Evolutionary conservation across 1,140 invertebrate genomes (phyloP).

Genomic region (Bacillus rossius): DNA sequence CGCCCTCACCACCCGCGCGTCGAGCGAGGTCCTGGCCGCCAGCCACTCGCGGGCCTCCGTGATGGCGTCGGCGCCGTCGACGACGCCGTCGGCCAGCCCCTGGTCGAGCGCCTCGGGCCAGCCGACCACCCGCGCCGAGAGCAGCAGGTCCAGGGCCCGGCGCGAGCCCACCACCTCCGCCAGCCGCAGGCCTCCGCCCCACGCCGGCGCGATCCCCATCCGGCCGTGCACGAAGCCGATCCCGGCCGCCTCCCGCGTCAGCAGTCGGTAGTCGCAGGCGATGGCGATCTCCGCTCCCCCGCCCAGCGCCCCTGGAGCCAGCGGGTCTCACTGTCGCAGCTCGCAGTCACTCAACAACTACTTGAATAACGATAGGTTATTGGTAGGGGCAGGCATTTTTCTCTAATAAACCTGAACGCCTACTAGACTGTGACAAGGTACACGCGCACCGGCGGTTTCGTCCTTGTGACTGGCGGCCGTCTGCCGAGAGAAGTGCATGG

Average conservation of each 20-base stretch:
- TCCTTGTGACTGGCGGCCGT: too few relatives aligned
- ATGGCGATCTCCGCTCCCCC: slow-evolving; percentile 54
- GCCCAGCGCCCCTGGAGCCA: slow-evolving; percentile 43
- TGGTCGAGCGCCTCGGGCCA: slow-evolving; percentile 37
- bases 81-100: slow-evolving; percentile 31
- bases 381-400: too few relatives aligned
- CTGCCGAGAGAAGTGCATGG: too few relatives aligned
- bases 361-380: background rate
- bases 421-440: too few relatives aligned
- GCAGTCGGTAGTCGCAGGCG: slow-evolving; percentile 51
- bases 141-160: slow-evolving; percentile 43
- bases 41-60: slow-evolving; percentile 38
- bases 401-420: too few relatives aligned
- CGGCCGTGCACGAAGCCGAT: slow-evolving; percentile 52
- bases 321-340: background rate
- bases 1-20: slow-evolving; percentile 34
- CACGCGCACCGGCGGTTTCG: too few relatives aligned
- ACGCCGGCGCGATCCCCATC: slow-evolving; percentile 53
- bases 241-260: slow-evolving; percentile 37
- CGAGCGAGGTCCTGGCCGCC: slow-evolving; percentile 25
- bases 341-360: background rate
- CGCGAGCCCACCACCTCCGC: background rate
- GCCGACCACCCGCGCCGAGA: slow-evolving; percentile 38
- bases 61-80: slow-evolving; percentile 23
- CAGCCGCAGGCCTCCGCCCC: slow-evolving; percentile 49